Percentiles rank a stretch among this genome's conserved stretches.
Conservation (phyloP, 2,797 vertebrate species). For the Spinus olivaceus region DNA sequence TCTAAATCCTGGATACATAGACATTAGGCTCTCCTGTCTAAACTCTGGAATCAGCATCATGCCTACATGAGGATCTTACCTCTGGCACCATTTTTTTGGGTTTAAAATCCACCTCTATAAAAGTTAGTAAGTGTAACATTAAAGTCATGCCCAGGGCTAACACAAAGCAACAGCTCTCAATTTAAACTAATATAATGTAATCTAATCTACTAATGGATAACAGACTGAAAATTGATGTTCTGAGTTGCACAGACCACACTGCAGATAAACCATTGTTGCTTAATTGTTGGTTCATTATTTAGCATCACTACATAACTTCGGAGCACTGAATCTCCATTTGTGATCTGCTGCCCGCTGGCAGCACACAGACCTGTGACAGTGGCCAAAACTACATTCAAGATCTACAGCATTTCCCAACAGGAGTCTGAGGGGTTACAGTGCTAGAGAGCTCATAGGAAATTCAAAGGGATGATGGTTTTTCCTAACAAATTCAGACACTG, state of each 20-base stretch:
- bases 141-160: background rate
- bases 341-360: background rate
- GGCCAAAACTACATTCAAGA: background rate
- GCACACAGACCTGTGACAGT: background rate
- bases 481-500: background rate
- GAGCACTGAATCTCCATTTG: background rate
- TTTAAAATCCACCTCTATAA: background rate
- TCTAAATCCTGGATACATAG: background rate
- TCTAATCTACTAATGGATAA: background rate
- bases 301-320: background rate
- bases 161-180: background rate
- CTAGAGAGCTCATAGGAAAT: background rate
- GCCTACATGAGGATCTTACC: background rate
- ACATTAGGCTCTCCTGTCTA: background rate
- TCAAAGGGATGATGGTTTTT: background rate
- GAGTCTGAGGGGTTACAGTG: background rate
- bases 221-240: constrained; percentile 9
- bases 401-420: background rate
- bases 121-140: background rate
- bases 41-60: background rate
- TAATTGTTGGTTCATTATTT: background rate
- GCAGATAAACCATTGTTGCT: background rate
- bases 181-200: background rate
- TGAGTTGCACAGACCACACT: background rate
- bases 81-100: background rate